These are phyloP conservation scores for Falcunculus frontatus DNA, from an alignment of 2,113 vertebrate species.

Conservation along the genomic window DNA sequence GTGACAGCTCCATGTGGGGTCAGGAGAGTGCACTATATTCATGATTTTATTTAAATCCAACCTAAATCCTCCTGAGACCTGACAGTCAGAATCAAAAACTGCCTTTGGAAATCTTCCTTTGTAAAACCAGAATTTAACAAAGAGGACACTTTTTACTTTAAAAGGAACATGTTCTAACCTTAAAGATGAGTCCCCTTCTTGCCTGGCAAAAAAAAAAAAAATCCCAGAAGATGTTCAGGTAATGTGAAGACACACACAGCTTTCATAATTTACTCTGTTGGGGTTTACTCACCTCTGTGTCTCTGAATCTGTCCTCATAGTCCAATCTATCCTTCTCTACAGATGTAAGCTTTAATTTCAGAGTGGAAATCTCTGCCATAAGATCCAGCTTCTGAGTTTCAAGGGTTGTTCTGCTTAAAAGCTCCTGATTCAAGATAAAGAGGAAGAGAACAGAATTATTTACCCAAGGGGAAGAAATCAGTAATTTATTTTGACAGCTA, in stretches of 20 bases:
- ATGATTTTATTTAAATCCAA: background rate
- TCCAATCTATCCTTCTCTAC: conserved; percentile 87
- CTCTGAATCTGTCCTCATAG: conserved; percentile 86
- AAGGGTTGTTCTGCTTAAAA: conserved; percentile 86
- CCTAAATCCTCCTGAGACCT: background rate
- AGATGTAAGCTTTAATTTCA: conserved; percentile 88
- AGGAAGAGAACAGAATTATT: background rate
- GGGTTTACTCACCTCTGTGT: conserved; percentile 82
- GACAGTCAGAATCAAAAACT: background rate
- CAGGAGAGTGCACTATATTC: background rate
- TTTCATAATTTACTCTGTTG: background rate
- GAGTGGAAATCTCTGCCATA: conserved; percentile 90
- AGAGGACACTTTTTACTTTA: background rate
- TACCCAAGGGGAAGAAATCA: background rate
- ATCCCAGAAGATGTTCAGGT: background rate
- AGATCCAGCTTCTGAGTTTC: conserved; percentile 95
- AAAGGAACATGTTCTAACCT: background rate
- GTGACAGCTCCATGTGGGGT: background rate
- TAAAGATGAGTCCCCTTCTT: background rate
- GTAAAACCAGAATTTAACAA: background rate
- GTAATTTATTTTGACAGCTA: background rate
- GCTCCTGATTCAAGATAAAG: conserved; percentile 77
- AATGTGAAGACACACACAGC: background rate
- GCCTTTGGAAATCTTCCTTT: background rate
- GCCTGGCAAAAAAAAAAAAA: background rate